Conservation (phyloP, 37 sponge, comb jelly and placozoan species). For the Spongilla lacustris region DNA sequence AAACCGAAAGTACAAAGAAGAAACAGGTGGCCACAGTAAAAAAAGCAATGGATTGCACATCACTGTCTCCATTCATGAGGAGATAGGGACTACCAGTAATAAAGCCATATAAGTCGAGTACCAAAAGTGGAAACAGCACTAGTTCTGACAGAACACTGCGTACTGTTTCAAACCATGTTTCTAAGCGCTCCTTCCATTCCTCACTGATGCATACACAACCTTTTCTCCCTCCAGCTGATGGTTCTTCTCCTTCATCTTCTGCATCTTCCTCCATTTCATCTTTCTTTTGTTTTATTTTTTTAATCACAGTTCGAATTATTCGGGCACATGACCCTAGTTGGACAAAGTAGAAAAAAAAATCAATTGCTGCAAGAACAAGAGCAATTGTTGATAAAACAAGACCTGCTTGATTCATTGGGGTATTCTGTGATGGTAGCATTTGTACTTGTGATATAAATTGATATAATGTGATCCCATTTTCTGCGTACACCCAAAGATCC, state of each 20-base stretch:
- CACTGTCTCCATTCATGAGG: not conserved
- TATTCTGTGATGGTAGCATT: not conserved
- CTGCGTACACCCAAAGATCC: slow-evolving; percentile 57
- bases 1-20: slow-evolving; percentile 43
- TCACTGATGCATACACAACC: not conserved
- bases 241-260: slow-evolving; percentile 6
- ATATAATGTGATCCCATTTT: slow-evolving; percentile 21
- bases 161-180: slow-evolving; percentile 31
- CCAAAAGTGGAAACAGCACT: slow-evolving; percentile 47
- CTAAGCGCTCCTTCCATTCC: slow-evolving; percentile 7
- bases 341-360: slow-evolving; percentile 52
- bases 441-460: not conserved
- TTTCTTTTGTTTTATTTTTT: not conserved
- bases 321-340: slow-evolving; percentile 25
- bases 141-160: slow-evolving; percentile 39
- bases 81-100: not conserved
- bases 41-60: slow-evolving; percentile 1
- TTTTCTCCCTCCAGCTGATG: not conserved
- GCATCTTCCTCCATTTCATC: not conserved
- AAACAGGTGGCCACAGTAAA: slow-evolving; percentile 17
- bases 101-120: slow-evolving; percentile 49
- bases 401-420: not conserved
- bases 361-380: slow-evolving; percentile 28
- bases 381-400: slow-evolving; percentile 9
- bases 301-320: not conserved